Evolutionary conservation across 2,888 invertebrate species (phyloP), one percentile per base, ranked within the genome.

Genomic region (Caenorhabditis plicata): DNA sequence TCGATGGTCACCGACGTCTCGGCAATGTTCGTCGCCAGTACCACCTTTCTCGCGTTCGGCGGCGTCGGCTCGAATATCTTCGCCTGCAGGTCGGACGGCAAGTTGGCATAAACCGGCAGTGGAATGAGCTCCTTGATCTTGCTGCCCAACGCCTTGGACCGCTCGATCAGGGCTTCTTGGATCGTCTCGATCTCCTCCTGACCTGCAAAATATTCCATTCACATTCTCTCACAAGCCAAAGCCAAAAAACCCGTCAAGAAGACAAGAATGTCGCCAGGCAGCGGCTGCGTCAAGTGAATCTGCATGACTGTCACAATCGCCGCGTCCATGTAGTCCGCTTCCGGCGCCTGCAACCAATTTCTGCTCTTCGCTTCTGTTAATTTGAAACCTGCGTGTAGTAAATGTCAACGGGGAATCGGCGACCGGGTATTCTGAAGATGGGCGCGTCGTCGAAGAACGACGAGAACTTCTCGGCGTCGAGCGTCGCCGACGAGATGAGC

Each of bases 361-460:
- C n/a, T n/a, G n/a, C n/a, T n/a, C n/a, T n/a, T n/a, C n/a, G n/a
- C n/a, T n/a, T n/a, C n/a, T n/a, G n/a, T n/a, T n/a, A n/a, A n/a
- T n/a, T n/a, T n/a, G n/a, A n/a, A n/a, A n/a, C n/a, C n/a, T n/a
- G 93, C 0, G 98, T 98, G 81, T 98, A 99, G 83, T 92, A 98
- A 77, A 98, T 93, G 81, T 98, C 92, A 0, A 99, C 98, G 1
- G 96, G 95, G 52, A 76, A 80, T 48, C 96, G 85, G 74, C 94
- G 85, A n/a, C 98, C 98, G 26, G 96, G 96, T 78, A 98, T 96
- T 53, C 92, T 86, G 82, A 95, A 96, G 73, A 96, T 92, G 1
- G 96, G 96, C 0, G 98, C 96, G 81, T 93, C 92, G 84, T 98
- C 96, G 84, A 98, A 98, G 83, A 98, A 99, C 75, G 82, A 74